Evolutionary conservation across 2,113 vertebrate species (phyloP).

Genomic region (Mirza zaza): DNA sequence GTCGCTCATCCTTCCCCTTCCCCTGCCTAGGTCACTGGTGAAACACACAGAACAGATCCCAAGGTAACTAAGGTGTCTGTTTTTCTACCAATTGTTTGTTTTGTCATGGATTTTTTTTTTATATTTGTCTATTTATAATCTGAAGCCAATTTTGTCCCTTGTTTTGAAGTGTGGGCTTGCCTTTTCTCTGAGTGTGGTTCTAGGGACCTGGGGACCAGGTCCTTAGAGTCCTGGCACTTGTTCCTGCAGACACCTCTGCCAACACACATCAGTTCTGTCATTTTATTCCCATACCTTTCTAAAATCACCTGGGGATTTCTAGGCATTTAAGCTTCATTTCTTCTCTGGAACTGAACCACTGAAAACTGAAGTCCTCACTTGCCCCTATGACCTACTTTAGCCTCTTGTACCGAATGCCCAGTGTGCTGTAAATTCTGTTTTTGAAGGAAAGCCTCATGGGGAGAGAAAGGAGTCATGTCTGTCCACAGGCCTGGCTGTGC

Average conservation of each 20-base stretch:
- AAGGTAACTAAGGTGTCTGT: not conserved
- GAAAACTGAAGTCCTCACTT: constrained; percentile 49
- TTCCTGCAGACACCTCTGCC: not conserved
- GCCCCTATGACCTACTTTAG: constrained; percentile 57
- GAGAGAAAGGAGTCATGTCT: not conserved
- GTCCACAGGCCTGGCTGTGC: not conserved
- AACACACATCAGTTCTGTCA: no score
- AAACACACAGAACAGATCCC: not conserved
- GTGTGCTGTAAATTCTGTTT: constrained; percentile 31
- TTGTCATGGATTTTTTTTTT: constrained; percentile 61
- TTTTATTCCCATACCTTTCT: not conserved
- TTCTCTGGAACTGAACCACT: not conserved
- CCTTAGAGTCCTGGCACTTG: not conserved
- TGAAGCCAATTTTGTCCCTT: not conserved
- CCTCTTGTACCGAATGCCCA: constrained; percentile 28
- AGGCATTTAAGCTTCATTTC: not conserved
- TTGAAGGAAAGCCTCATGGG: not conserved
- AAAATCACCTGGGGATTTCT: not conserved
- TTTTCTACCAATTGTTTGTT: constrained; percentile 56
- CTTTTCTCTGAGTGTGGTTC: not conserved
- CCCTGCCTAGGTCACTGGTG: not conserved
- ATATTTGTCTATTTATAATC: constrained; percentile 3
- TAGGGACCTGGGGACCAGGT: not conserved
- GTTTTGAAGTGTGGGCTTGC: constrained; percentile 11
- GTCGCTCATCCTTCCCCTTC: not conserved